phyloP scores from a whole-genome alignment of 2,113 vertebrate genomes.

The Hippocampus mohnikei region DNA sequence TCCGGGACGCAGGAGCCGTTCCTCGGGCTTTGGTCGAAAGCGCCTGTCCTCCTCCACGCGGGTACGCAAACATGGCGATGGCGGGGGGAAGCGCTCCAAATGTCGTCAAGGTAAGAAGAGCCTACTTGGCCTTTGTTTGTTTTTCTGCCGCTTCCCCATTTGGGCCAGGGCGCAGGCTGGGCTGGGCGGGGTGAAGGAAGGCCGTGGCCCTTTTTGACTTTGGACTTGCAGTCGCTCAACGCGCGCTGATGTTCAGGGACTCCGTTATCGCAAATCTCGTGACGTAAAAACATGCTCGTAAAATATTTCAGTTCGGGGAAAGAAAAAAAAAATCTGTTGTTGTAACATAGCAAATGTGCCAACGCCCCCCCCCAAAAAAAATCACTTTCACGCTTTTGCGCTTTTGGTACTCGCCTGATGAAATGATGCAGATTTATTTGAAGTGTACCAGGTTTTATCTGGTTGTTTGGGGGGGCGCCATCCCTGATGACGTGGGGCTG shows the following conservation, averaged over 20 bases:
- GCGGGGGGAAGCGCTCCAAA: neutral
- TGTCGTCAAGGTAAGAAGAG: neutral
- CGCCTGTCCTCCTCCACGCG: no score
- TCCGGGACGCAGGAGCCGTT: no score
- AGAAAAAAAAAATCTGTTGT: neutral
- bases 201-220: constrained; percentile 37
- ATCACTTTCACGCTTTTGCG: neutral
- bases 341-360: neutral
- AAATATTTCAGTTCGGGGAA: constrained; percentile 7
- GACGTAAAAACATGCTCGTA: constrained; percentile 32
- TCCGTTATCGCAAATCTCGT: constrained; percentile 19
- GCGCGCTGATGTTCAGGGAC: constrained; percentile 22
- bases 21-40: no score
- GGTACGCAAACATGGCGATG: neutral
- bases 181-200: constrained; percentile 13
- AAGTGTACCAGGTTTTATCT: neutral
- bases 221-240: constrained; percentile 41
- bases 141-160: neutral
- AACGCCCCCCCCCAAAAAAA: neutral
- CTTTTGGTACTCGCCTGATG: neutral
- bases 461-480: neutral
- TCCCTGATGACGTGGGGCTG: neutral
- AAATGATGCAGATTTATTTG: neutral
- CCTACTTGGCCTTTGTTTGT: neutral
- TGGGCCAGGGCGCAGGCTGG: neutral